A percentile compares a stretch with the other conserved stretches of the same genome.
Conservation (phyloP, 2,113 vertebrate species). For the Oreochromis tanganicae region DNA sequence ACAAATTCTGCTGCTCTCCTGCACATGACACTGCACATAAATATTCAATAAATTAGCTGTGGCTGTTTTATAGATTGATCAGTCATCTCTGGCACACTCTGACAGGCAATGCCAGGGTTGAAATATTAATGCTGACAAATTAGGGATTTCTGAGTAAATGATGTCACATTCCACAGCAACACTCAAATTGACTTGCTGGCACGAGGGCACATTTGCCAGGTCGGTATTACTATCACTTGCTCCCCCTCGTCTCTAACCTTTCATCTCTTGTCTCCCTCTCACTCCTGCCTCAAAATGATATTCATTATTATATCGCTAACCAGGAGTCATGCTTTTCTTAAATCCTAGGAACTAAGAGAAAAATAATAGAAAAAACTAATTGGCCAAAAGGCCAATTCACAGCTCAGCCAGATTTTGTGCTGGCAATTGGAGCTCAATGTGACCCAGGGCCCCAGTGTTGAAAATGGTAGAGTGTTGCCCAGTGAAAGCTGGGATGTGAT, state of each 20-base stretch:
- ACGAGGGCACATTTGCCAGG: constrained; percentile 67
- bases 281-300: constrained; percentile 78
- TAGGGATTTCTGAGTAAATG: constrained; percentile 99
- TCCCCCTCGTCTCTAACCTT: constrained; percentile 40
- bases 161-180: constrained; percentile 97
- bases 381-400: constrained; percentile 20
- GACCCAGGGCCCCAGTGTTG: constrained; percentile 16
- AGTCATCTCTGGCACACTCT: constrained; percentile 96
- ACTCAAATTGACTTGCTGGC: constrained; percentile 98
- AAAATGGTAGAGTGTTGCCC: constrained; percentile 45
- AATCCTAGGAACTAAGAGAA: background rate
- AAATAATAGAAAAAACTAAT: background rate
- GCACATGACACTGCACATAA: constrained; percentile 98
- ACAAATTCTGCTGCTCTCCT: constrained; percentile 88
- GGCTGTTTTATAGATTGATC: constrained; percentile 97
- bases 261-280: constrained; percentile 58
- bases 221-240: constrained; percentile 46
- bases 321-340: constrained; percentile 56
- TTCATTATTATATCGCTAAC: constrained; percentile 73
- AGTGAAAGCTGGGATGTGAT: constrained; percentile 33
- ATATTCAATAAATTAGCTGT: constrained; percentile 99
- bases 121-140: constrained; percentile 99
- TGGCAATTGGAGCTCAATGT: constrained; percentile 15
- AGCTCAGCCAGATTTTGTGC: background rate
- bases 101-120: constrained; percentile 94